Percentiles rank a stretch among this genome's conserved stretches.
These are phyloP conservation scores for Dasysyrphus tricinctus DNA, from an alignment of 2,888 invertebrate species.

Conservation along the genomic window DNA sequence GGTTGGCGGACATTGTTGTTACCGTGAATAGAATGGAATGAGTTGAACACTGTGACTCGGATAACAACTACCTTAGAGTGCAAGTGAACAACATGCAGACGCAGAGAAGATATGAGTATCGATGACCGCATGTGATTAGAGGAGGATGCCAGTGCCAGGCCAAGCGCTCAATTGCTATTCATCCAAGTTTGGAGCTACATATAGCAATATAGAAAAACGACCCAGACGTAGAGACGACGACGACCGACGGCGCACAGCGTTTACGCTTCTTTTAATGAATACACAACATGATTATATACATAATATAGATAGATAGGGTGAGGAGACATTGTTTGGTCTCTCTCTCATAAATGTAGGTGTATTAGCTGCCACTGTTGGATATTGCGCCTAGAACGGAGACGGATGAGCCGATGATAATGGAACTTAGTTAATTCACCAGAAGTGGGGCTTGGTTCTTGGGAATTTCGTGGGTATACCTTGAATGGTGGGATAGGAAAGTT, in stretches of 20 bases:
- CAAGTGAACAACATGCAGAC: constrained; percentile 69
- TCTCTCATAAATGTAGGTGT: constrained; percentile 41
- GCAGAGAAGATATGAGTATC: constrained; percentile 73
- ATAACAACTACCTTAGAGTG: constrained; percentile 72
- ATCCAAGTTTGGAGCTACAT: constrained; percentile 26
- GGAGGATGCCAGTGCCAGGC: constrained; percentile 67
- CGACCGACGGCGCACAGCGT: constrained; percentile 59
- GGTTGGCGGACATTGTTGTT: constrained; percentile 68
- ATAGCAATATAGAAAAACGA: constrained; percentile 42
- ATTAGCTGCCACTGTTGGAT: constrained; percentile 42
- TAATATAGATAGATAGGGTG: constrained; percentile 55
- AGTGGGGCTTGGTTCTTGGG: constrained; percentile 61
- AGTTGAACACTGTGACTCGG: constrained; percentile 72
- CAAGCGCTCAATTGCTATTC: constrained; percentile 41
- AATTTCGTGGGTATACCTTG: constrained; percentile 38
- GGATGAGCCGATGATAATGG: constrained; percentile 59
- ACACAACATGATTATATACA: neutral
- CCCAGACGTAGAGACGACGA: constrained; percentile 68
- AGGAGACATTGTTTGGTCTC: constrained; percentile 54
- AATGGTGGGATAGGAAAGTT: constrained; percentile 14
- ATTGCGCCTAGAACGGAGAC: constrained; percentile 38
- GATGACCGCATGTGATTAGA: constrained; percentile 75
- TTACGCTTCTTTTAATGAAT: constrained; percentile 71
- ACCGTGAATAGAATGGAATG: constrained; percentile 75
- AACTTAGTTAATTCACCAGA: constrained; percentile 68